Base-by-base conservation (phyloP, 2,797 vertebrate genomes). In the Prunella strophiata region DNA sequence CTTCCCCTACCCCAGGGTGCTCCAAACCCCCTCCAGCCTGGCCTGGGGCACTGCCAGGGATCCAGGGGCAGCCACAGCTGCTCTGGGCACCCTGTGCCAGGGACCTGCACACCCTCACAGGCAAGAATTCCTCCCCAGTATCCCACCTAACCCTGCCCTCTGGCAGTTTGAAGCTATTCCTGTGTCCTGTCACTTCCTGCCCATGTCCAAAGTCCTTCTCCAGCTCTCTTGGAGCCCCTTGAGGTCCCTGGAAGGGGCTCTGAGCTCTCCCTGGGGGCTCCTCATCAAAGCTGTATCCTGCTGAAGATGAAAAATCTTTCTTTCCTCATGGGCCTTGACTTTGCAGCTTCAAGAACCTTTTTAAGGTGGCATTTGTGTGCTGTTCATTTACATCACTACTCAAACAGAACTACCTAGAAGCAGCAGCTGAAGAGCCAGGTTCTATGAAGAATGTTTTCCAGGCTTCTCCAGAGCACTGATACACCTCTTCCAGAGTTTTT, bases 21-120 rank as follows among this genome's bases (percentile, higher is more conserved):
- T 74, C 47, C 61, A 81, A 74, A 4, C 7, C 7, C 30, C 0
- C 0, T 74, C 85, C 61, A 54, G 0, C 17, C 34, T 36, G 47
- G 15, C 17, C 40, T 27, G 0, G 30, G 1, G 11, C 47, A 47
- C 17, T 54, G 0, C 54, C 62, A 61, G 34, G 54, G 47, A 47
- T 30, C 36, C 36, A 36, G 14, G 23, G 5, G 30, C 76, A 88
- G n/a, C n/a, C 68, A 30, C 68, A 59, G 62, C 62, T 67, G 1
- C 61, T 47, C 1, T 80, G 76, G 11, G 5, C 9, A 74, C 0
- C 25, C 40, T 54, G 47, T 40, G 30, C 34, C 68, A 81, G 54
- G 7, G 3, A n/a, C 12, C 4, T 61, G 3, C 0, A 2, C 30
- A 34, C 10, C 17, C 47, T 42, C 30, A 16, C 10, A 55, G 48